Base-by-base conservation (phyloP, 2,113 vertebrate genomes). In the Eulacestoma nigropectus region DNA sequence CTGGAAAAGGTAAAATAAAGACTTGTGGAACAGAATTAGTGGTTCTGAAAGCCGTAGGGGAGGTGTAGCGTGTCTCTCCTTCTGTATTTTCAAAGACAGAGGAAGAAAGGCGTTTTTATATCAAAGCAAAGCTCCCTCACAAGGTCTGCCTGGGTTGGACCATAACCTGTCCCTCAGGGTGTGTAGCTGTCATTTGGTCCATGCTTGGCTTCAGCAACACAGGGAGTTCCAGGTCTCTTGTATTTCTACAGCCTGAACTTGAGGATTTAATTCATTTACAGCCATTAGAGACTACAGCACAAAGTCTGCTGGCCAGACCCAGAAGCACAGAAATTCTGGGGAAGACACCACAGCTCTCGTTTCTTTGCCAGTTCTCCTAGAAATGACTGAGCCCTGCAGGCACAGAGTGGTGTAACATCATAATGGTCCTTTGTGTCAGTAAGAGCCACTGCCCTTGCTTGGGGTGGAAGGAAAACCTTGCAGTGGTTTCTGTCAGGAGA, bases 391-490 rank as follows among this genome's bases (percentile, higher is more conserved):
- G 16, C 26, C 22, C 26, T 62, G 26, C 33, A 70, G 65, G 19
- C 72, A 15, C n/a, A n/a, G n/a, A 37, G 6, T 18, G 39, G 13
- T 9, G 1, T 3, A 32, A 33, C 47, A 17, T 55, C 23, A 7
- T 37, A 0, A 2, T 13, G 37, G 8, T 44, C 46, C n/a, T 64
- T 60, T 8, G 3, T 5, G 11, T 37, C 52, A 63, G 21, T 6
- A 32, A 68, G 60, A 57, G 20, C 39, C 47, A 16, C 8, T n/a
- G n/a, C 9, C 37, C 0, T 0, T 25, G 13, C 29, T 41, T 0
- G 3, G 7, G 35, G 23, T 3, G 1, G 16, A 49, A 62, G 35
- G 37, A 22, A n/a, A 75, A 37, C 39, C 10, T 25, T 56, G 41
- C 41, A 2, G 10, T 80, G 29, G 12, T 63, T 87, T 76, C 53